phyloP scores from a whole-genome alignment of 1,140 invertebrate genomes.

The Solen grandis region DNA sequence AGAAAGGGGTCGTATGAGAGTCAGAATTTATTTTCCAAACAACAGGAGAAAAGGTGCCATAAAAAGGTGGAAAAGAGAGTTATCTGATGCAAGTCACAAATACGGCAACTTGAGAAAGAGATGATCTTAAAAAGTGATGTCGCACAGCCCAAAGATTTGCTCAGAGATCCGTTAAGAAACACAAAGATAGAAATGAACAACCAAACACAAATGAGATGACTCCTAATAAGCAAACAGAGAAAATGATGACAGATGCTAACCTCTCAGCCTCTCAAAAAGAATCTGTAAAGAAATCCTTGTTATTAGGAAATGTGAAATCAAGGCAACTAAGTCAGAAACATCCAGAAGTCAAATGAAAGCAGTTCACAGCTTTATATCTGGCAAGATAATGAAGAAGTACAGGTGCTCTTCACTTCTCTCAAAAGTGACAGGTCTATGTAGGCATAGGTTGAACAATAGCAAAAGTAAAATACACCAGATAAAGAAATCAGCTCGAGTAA shows the following conservation, averaged over 20 bases:
- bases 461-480: slow-evolving; percentile 14
- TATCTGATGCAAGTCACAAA: background rate
- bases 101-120: slow-evolving; percentile 17
- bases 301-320: background rate
- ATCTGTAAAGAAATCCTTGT: background rate
- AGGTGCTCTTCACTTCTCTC: background rate
- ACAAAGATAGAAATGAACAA: slow-evolving; percentile 5
- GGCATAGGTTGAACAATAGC: slow-evolving; percentile 19
- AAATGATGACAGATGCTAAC: background rate
- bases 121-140: background rate
- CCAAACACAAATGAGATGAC: background rate
- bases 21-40: slow-evolving; percentile 14
- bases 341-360: background rate
- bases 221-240: background rate
- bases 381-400: slow-evolving; percentile 41
- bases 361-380: slow-evolving; percentile 48
- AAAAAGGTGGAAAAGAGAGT: slow-evolving; percentile 37
- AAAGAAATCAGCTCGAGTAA: slow-evolving; percentile 1
- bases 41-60: slow-evolving; percentile 30
- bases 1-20: background rate
- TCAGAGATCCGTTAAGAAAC: background rate
- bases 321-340: background rate
- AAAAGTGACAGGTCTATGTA: slow-evolving; percentile 30
- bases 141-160: slow-evolving; percentile 2
- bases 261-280: background rate